Conservation (phyloP, 1,140 invertebrate genomes). For the Pemphigus obesinymphae region DNA sequence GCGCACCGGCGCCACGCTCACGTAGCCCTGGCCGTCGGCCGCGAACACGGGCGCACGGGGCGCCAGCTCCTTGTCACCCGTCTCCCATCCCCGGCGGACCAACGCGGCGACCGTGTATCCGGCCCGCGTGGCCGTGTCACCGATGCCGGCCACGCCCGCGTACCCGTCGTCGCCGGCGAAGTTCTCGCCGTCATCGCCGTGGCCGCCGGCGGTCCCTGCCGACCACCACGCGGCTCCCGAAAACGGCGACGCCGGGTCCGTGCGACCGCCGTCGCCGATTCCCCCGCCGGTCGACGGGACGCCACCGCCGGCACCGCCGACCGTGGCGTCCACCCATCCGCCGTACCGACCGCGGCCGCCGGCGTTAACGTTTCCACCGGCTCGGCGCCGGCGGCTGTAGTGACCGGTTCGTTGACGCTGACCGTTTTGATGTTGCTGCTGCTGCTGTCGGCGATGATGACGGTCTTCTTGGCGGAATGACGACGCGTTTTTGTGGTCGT, state of each 20-base stretch:
- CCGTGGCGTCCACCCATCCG: constrained; percentile 1
- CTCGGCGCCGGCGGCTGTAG: background rate
- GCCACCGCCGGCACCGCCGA: background rate
- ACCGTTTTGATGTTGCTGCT: background rate
- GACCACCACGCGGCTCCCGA: background rate
- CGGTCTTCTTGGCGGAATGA: background rate
- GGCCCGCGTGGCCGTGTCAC: background rate
- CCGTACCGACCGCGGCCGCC: background rate
- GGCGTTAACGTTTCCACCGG: background rate
- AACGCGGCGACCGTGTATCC: background rate
- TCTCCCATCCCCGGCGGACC: background rate
- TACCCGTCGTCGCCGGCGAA: background rate
- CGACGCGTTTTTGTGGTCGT: background rate
- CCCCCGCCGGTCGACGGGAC: background rate
- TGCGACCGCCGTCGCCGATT: background rate
- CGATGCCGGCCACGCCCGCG: background rate
- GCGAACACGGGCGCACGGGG: constrained; percentile 7
- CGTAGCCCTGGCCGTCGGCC: background rate
- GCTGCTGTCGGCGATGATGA: background rate
- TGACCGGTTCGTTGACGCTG: background rate
- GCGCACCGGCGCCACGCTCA: background rate
- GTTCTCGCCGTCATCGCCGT: background rate
- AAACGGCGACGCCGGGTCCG: background rate
- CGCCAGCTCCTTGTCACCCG: background rate
- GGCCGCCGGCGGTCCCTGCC: background rate